A percentile compares a stretch with the other conserved stretches of the same genome.
phyloP scores from a whole-genome alignment of 2,113 vertebrate species.

The Penelope pileata region DNA sequence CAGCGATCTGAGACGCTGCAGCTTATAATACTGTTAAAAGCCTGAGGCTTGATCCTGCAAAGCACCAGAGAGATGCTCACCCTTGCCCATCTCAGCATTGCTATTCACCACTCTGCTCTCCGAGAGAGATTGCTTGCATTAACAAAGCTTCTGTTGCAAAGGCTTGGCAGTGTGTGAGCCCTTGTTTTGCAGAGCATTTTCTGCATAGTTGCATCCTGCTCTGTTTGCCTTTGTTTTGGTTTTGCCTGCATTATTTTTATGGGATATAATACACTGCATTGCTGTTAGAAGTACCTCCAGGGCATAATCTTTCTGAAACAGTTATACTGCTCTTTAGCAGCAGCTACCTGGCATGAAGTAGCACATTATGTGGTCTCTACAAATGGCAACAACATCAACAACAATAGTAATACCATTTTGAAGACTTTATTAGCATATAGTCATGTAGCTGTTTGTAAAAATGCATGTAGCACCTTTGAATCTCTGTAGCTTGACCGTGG shows the following conservation, averaged over 20 bases:
- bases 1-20: neutral
- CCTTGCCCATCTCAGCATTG: neutral
- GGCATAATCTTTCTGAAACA: neutral
- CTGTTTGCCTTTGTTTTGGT: constrained; percentile 1
- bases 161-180: neutral
- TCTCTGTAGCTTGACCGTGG: neutral
- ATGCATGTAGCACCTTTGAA: neutral
- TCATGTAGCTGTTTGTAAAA: neutral
- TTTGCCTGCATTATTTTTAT: neutral
- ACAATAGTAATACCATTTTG: neutral
- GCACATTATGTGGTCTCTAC: neutral
- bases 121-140: neutral
- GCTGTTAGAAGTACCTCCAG: neutral
- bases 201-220: neutral
- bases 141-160: neutral
- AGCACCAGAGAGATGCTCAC: neutral
- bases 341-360: neutral
- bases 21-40: neutral
- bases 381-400: neutral
- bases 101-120: neutral
- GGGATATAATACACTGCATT: neutral
- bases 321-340: neutral
- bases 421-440: neutral
- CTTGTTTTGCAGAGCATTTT: neutral
- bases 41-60: neutral